Evolutionary conservation across 2,888 invertebrate genomes (phyloP).

Genomic region (Auanema freiburgensis): DNA sequence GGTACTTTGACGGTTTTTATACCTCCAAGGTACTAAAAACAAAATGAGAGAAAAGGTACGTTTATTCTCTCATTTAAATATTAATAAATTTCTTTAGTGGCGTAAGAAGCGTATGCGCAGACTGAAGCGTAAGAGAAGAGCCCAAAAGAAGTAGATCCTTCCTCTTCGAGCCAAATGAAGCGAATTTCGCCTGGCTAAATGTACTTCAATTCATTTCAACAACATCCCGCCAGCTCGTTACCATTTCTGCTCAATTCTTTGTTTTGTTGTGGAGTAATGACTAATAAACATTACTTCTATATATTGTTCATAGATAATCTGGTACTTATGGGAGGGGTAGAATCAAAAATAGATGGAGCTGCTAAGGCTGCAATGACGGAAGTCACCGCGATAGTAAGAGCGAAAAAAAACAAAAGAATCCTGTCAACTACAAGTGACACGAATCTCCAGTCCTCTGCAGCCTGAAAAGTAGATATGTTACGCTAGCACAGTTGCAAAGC

Average conservation of each 20-base stretch:
- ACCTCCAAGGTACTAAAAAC: conserved; percentile 17
- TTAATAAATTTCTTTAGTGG: conserved; percentile 21
- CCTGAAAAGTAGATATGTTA: conserved; percentile 31
- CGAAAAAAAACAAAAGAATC: conserved; percentile 55
- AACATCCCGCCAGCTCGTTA: not conserved
- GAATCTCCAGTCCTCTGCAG: conserved; percentile 60
- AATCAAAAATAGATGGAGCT: conserved; percentile 51
- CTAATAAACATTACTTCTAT: not conserved
- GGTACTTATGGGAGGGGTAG: conserved; percentile 4
- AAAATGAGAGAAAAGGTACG: conserved; percentile 23
- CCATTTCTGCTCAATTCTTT: not conserved
- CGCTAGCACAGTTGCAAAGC: not conserved
- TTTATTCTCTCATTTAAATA: conserved; percentile 8
- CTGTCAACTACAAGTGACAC: conserved; percentile 59
- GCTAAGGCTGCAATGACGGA: conserved; percentile 20
- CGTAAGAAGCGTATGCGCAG: conserved; percentile 37
- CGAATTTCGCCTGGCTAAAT: conserved; percentile 1
- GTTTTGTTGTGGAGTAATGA: conserved; percentile 1
- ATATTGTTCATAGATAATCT: not conserved
- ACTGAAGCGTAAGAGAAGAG: conserved; percentile 64
- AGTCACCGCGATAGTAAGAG: conserved; percentile 42
- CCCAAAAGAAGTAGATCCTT: conserved; percentile 54
- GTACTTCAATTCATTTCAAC: conserved; percentile 6
- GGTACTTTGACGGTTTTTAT: conserved; percentile 20
- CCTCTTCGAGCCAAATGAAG: not conserved